Percentiles rank a stretch among this genome's conserved stretches.
These are phyloP conservation scores for Catagonus wagneri DNA, from an alignment of 2,113 vertebrate genomes.

Conservation along the genomic window DNA sequence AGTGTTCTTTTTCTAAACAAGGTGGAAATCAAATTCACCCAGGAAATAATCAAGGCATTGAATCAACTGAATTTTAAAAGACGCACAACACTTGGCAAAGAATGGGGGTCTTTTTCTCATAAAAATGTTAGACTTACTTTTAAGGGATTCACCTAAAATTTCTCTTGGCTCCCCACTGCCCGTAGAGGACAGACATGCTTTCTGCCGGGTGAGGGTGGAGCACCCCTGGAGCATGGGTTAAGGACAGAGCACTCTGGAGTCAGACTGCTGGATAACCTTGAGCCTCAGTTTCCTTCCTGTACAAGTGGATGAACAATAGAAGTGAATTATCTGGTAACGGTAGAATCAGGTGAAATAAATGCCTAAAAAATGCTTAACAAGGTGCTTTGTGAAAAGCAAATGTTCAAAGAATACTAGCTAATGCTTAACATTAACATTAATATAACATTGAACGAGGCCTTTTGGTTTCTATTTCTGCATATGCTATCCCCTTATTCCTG, in stretches of 20 bases:
- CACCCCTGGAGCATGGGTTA: too few relatives aligned
- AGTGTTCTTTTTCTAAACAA: slow-evolving; percentile 42
- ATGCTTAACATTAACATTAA: not conserved
- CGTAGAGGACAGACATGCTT: not conserved
- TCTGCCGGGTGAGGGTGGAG: too few relatives aligned
- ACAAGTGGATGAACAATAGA: slow-evolving; percentile 29
- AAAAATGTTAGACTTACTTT: slow-evolving; percentile 25
- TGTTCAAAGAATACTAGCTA: not conserved
- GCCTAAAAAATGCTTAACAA: slow-evolving; percentile 34
- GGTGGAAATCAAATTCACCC: slow-evolving; percentile 36
- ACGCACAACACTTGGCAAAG: not conserved
- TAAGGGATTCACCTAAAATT: not conserved
- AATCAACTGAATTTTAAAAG: not conserved
- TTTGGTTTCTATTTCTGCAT: not conserved
- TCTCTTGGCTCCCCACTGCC: not conserved
- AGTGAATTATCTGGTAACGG: not conserved
- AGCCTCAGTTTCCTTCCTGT: slow-evolving; percentile 35
- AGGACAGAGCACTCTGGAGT: not conserved
- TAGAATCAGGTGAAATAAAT: slow-evolving; percentile 46
- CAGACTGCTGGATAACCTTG: not conserved
- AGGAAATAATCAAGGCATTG: slow-evolving; percentile 35
- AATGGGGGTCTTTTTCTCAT: slow-evolving; percentile 43
- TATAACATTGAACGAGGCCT: not conserved
- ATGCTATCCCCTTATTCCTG: not conserved
- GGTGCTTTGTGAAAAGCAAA: not conserved